phyloP scores from a whole-genome alignment of 2,113 vertebrate species.

The Hippocampus guttulatus region DNA sequence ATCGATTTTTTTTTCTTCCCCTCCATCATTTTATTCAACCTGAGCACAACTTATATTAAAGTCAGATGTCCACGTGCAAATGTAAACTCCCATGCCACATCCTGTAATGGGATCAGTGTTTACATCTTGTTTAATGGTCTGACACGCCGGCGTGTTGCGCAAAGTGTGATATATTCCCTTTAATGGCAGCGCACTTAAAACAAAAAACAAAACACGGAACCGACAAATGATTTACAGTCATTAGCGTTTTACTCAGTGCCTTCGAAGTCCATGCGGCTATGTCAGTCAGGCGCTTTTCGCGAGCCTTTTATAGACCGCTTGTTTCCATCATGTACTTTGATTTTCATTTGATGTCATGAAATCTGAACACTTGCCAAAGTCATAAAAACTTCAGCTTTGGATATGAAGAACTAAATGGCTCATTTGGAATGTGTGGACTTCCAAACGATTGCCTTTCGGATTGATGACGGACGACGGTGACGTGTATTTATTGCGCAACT shows the following conservation, averaged over 20 bases:
- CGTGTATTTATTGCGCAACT: too few relatives aligned
- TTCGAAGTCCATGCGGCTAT: background rate
- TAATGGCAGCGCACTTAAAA: constrained; percentile 26
- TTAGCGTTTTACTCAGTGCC: background rate
- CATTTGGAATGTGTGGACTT: too few relatives aligned
- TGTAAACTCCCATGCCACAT: background rate
- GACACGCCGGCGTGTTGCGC: constrained; percentile 11
- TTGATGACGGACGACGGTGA: too few relatives aligned
- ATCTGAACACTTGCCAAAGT: background rate
- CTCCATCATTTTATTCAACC: background rate
- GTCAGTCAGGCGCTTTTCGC: background rate
- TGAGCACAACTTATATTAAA: background rate
- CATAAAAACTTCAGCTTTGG: background rate
- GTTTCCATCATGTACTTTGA: background rate
- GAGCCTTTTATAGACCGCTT: background rate
- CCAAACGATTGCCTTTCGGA: too few relatives aligned
- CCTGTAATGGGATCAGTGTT: background rate
- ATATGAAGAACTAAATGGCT: background rate
- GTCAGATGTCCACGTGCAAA: background rate
- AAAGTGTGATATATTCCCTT: constrained; percentile 21
- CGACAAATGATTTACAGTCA: background rate
- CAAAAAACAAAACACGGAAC: background rate
- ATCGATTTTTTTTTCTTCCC: background rate
- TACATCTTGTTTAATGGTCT: constrained; percentile 14
- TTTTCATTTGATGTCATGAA: background rate